Percentiles rank a stretch among this genome's conserved stretches.
Evolutionary conservation across 1,140 invertebrate genomes (phyloP).

Genomic region (Hyphantria cunea): DNA sequence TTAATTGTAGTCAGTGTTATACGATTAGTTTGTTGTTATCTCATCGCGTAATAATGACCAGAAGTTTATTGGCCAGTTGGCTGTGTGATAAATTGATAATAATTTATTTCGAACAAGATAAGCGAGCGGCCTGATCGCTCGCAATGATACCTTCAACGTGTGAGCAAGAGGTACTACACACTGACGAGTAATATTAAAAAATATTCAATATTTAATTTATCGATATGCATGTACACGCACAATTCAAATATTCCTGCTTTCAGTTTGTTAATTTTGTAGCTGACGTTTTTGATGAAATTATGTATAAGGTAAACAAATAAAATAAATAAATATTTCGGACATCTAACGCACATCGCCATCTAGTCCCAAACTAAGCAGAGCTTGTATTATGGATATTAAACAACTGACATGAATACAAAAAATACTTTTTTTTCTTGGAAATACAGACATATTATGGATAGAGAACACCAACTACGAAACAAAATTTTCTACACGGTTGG

Average conservation of each 20-base stretch:
- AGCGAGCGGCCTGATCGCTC: constrained; percentile 51
- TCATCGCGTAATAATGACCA: constrained; percentile 69
- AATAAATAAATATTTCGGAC: too few relatives aligned
- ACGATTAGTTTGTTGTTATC: constrained; percentile 50
- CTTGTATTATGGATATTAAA: too few relatives aligned
- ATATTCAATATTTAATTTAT: constrained; percentile 1
- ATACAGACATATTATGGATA: too few relatives aligned
- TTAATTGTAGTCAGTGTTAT: constrained; percentile 25
- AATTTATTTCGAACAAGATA: constrained; percentile 75
- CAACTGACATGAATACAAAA: too few relatives aligned
- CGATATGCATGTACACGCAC: background rate
- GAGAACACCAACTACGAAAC: too few relatives aligned
- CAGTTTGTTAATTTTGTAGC: too few relatives aligned
- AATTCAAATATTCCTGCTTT: background rate
- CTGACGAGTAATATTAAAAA: constrained; percentile 32
- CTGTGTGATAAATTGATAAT: constrained; percentile 77
- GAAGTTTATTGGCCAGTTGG: constrained; percentile 70
- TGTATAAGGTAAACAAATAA: too few relatives aligned
- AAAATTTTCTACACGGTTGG: too few relatives aligned
- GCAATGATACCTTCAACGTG: constrained; percentile 57
- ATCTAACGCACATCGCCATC: too few relatives aligned
- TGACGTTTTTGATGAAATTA: too few relatives aligned
- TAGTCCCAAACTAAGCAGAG: too few relatives aligned
- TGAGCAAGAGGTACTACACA: constrained; percentile 41
- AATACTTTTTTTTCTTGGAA: too few relatives aligned